Percentiles rank a stretch among this genome's conserved stretches.
phyloP scores from a whole-genome alignment of 1,140 invertebrate genomes.

The Papilio aristodemus region DNA sequence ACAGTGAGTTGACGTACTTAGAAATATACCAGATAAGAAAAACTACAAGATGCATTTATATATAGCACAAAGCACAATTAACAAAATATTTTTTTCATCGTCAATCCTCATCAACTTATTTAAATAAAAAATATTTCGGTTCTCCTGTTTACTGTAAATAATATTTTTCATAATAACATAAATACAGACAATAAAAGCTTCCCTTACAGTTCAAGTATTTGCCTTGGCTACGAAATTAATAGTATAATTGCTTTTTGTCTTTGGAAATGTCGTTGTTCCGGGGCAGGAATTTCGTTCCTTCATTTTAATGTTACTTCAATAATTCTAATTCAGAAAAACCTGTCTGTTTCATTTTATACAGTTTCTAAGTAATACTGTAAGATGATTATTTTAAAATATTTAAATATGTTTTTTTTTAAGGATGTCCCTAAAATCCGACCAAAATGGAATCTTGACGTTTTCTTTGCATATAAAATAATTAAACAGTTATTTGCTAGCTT shows the following conservation, averaged over 20 bases:
- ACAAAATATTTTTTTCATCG: too few species aligned
- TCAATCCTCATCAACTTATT: too few species aligned
- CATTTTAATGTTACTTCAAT: slow-evolving; percentile 3
- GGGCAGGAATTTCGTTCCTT: background rate
- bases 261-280: slow-evolving; percentile 11
- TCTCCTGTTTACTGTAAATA: background rate
- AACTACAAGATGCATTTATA: too few species aligned
- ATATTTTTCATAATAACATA: background rate
- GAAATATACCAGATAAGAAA: background rate
- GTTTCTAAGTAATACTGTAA: too few species aligned
- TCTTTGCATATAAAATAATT: too few species aligned
- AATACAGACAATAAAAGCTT: slow-evolving; percentile 5
- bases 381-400: too few species aligned
- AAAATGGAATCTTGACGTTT: too few species aligned
- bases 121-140: too few species aligned
- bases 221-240: slow-evolving; percentile 3
- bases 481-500: too few species aligned
- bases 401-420: too few species aligned
- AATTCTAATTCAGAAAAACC: slow-evolving; percentile 14
- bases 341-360: slow-evolving; percentile 9
- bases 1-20: background rate
- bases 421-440: too few species aligned
- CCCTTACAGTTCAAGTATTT: slow-evolving; percentile 16
- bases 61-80: too few species aligned
- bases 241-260: slow-evolving; percentile 20